A percentile compares a stretch with the other conserved stretches of the same genome.
phyloP scores from a whole-genome alignment of 2,888 invertebrate species.

The Teinopalpus imperialis region DNA sequence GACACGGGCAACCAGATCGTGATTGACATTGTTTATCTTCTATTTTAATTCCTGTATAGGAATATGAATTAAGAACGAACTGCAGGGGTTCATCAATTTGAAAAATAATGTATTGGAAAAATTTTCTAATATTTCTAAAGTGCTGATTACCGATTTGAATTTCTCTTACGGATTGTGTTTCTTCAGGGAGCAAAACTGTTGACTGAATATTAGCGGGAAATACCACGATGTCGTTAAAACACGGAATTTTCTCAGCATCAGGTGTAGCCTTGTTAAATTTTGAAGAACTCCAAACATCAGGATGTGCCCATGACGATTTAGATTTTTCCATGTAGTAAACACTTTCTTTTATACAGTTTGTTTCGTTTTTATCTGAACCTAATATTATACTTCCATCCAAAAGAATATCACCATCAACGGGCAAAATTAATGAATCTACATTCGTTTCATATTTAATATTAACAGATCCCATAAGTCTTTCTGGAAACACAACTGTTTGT shows the following conservation, averaged over 20 bases:
- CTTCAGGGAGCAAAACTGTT: conserved; percentile 50
- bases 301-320: conserved; percentile 57
- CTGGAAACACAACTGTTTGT: conserved; percentile 63
- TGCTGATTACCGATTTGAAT: conserved; percentile 41
- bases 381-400: conserved; percentile 54
- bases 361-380: conserved; percentile 48
- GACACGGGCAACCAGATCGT: conserved; percentile 63
- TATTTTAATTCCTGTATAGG: conserved; percentile 40
- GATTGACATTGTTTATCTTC: conserved; percentile 37
- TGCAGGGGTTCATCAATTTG: conserved; percentile 38
- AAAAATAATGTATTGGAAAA: conserved; percentile 28
- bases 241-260: conserved; percentile 72
- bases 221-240: conserved; percentile 64
- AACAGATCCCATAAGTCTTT: conserved; percentile 47
- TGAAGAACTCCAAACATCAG: conserved; percentile 66
- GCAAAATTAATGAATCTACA: conserved; percentile 57
- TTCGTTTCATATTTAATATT: conserved; percentile 46
- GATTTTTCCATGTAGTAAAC: conserved; percentile 55
- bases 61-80: conserved; percentile 44
- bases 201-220: conserved; percentile 55
- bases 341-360: conserved; percentile 45
- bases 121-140: conserved; percentile 17
- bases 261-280: conserved; percentile 72
- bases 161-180: conserved; percentile 42
- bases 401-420: conserved; percentile 59